These are phyloP conservation scores for Trochalopteron elliotii DNA, from an alignment of 2,113 vertebrate genomes.

Conservation along the genomic window DNA sequence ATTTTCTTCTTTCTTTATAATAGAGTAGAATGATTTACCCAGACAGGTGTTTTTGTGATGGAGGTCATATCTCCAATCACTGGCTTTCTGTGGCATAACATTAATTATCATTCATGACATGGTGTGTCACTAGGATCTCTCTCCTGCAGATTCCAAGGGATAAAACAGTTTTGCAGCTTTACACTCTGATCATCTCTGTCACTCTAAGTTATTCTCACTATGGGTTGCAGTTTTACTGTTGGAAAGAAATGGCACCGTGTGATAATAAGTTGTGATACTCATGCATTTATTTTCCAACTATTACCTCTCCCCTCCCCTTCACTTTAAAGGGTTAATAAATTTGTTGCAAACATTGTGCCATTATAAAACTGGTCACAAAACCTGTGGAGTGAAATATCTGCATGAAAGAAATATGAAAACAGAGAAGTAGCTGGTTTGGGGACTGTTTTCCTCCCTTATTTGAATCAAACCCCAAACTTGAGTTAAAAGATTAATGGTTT, in stretches of 20 bases:
- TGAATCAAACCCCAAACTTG: neutral
- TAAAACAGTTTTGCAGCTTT: slow-evolving; percentile 1
- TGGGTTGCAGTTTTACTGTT: neutral
- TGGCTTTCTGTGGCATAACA: neutral
- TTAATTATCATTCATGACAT: neutral
- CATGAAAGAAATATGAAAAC: neutral
- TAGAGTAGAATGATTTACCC: slow-evolving; percentile 14
- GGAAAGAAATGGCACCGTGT: neutral
- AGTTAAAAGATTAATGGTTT: neutral
- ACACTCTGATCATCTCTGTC: neutral
- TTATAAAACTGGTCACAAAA: neutral
- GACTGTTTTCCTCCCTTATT: neutral
- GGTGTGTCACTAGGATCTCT: neutral
- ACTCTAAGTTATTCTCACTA: neutral
- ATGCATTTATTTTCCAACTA: neutral
- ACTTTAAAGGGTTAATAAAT: slow-evolving; percentile 14
- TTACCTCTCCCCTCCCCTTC: neutral
- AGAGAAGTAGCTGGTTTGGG: neutral
- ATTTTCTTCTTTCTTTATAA: neutral
- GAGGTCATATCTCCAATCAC: neutral
- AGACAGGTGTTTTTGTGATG: slow-evolving; percentile 15
- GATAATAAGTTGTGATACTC: neutral
- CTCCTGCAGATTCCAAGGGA: neutral
- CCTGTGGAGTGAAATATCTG: neutral
- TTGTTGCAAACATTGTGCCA: neutral